A percentile compares a stretch with the other conserved stretches of the same genome.
Evolutionary conservation across 2,113 vertebrate species (phyloP).

Genomic region (Cottus gobio): DNA sequence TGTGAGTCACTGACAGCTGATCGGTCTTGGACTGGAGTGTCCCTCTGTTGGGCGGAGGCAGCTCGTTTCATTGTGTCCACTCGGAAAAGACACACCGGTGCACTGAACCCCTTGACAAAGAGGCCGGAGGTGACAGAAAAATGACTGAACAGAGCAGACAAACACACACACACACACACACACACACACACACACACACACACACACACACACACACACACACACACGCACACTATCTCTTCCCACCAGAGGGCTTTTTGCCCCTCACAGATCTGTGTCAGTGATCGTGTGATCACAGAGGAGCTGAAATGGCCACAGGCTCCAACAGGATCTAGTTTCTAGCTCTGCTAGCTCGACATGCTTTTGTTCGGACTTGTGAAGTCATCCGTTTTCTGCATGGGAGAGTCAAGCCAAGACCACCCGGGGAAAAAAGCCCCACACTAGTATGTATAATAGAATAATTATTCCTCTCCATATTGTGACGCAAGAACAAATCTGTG

Average conservation of each 20-base stretch:
- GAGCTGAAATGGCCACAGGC: slow-evolving; percentile 38
- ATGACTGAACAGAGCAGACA: background rate
- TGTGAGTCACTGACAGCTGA: slow-evolving; percentile 36
- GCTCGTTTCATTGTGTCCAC: slow-evolving; percentile 1
- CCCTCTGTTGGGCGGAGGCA: background rate
- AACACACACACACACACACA: slow-evolving; percentile 9
- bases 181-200: background rate
- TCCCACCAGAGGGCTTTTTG: background rate
- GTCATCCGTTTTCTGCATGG: slow-evolving; percentile 27
- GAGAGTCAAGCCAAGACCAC: slow-evolving; percentile 10
- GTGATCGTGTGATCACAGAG: slow-evolving; percentile 40
- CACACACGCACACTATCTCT: background rate
- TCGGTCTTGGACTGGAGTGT: background rate
- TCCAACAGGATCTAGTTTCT: slow-evolving; percentile 42
- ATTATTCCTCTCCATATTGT: background rate
- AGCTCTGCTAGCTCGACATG: slow-evolving; percentile 15
- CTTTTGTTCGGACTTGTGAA: slow-evolving; percentile 61
- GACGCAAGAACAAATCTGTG: background rate
- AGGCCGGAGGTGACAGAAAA: slow-evolving; percentile 29
- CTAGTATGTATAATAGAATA: background rate
- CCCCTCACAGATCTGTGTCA: slow-evolving; percentile 33
- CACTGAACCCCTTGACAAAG: background rate
- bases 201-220: background rate
- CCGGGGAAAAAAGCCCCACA: slow-evolving; percentile 15
- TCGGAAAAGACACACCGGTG: background rate